Evolutionary conservation across 92 coral and sea anemone species (phyloP).

Genomic region (Porites rus): DNA sequence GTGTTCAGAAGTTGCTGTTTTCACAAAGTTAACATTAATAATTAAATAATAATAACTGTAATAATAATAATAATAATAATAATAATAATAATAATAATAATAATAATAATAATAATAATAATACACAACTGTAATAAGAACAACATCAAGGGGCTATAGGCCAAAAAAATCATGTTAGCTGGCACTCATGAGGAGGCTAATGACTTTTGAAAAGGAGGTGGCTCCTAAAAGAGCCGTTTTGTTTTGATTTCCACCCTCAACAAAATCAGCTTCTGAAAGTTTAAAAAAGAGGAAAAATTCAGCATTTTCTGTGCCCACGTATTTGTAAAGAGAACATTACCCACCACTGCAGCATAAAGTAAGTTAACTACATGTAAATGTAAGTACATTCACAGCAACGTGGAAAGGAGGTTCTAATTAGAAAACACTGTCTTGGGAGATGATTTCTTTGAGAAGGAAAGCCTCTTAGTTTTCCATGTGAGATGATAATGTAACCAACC

Average conservation of each 20-base stretch:
- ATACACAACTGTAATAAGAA: neutral
- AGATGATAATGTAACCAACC: neutral
- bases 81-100: no score
- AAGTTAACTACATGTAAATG: no score
- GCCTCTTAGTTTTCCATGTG: neutral
- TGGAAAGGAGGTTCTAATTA: no score
- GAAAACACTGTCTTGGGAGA: neutral
- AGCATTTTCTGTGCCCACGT: no score
- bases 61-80: no score
- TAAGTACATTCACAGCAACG: no score
- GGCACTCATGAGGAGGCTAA: neutral
- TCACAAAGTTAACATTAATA: no score
- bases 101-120: no score
- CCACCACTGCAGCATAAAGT: no score
- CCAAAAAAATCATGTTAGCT: neutral
- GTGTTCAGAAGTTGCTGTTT: no score
- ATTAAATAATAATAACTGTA: no score
- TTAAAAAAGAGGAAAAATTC: neutral
- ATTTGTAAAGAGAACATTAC: no score
- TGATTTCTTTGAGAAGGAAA: neutral
- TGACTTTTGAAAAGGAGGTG: neutral
- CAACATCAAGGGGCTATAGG: neutral
- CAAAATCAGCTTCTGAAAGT: neutral
- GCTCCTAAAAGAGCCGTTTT: slow-evolving; percentile 10
- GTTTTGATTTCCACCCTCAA: neutral